Conservation (phyloP, 2,888 invertebrate genomes). For the Smittia sp. region DNA sequence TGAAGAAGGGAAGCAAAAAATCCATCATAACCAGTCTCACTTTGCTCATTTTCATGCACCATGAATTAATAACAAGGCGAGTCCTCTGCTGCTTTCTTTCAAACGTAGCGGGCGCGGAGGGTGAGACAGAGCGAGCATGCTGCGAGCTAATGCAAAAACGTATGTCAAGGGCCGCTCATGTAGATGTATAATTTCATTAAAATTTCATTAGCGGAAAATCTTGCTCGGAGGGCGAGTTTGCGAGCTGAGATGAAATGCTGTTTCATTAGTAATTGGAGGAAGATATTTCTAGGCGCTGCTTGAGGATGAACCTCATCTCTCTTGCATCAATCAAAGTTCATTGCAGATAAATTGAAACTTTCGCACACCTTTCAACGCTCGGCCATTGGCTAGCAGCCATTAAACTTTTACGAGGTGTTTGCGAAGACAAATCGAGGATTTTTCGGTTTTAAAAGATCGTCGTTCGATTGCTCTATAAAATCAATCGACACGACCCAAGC, state of each 20-base stretch:
- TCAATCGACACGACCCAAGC: too few species aligned
- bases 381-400: background rate
- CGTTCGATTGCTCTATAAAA: background rate
- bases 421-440: too few species aligned
- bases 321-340: background rate
- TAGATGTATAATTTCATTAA: slow-evolving; percentile 35
- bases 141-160: background rate
- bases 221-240: background rate
- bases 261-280: slow-evolving; percentile 28
- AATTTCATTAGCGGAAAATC: slow-evolving; percentile 29
- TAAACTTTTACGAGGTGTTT: background rate
- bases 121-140: background rate
- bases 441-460: background rate
- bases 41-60: slow-evolving; percentile 24
- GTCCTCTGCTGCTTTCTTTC: slow-evolving; percentile 2
- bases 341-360: background rate
- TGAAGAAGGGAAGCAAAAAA: background rate
- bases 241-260: slow-evolving; percentile 24
- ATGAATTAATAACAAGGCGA: slow-evolving; percentile 28
- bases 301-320: too few species aligned
- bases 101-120: background rate
- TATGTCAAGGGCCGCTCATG: slow-evolving; percentile 14
- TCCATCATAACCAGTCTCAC: slow-evolving; percentile 33
- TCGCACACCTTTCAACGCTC: background rate
- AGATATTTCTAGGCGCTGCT: slow-evolving; percentile 14